These are phyloP conservation scores for Champsocephalus gunnari DNA, from an alignment of 2,797 vertebrate genomes.

Conservation along the genomic window DNA sequence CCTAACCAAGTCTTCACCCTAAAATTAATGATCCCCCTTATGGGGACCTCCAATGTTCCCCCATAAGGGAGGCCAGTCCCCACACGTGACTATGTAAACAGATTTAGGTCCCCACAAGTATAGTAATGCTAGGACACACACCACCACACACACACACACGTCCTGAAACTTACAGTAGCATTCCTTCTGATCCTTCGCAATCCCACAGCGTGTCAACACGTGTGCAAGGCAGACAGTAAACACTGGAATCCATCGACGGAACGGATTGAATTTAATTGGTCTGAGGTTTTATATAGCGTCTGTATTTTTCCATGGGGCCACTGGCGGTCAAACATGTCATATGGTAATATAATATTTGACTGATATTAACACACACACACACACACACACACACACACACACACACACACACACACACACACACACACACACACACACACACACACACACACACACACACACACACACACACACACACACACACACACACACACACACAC, in stretches of 20 bases:
- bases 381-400: constrained; percentile 2
- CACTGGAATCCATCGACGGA: constrained; percentile 62
- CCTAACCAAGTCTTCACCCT: no score
- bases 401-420: neutral
- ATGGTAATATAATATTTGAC: constrained; percentile 69
- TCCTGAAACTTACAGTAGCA: constrained; percentile 38
- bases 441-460: neutral
- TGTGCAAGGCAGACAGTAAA: constrained; percentile 56
- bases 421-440: neutral
- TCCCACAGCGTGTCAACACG: constrained; percentile 55
- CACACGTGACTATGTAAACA: no score
- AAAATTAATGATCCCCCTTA: no score
- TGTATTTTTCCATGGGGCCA: constrained; percentile 64
- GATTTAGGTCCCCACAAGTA: no score
- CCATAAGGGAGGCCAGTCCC: no score
- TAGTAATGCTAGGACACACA: no score
- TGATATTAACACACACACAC: constrained; percentile 47
- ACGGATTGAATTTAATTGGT: constrained; percentile 72
- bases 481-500: neutral
- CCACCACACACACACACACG: no score
- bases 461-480: neutral
- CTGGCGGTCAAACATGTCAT: constrained; percentile 58
- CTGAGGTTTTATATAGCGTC: constrained; percentile 66
- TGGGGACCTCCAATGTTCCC: no score
- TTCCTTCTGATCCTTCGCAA: constrained; percentile 31